Percentiles rank a stretch among this genome's conserved stretches.
Evolutionary conservation across 2,797 vertebrate genomes (phyloP).

Genomic region (Micromesistius poutassou): DNA sequence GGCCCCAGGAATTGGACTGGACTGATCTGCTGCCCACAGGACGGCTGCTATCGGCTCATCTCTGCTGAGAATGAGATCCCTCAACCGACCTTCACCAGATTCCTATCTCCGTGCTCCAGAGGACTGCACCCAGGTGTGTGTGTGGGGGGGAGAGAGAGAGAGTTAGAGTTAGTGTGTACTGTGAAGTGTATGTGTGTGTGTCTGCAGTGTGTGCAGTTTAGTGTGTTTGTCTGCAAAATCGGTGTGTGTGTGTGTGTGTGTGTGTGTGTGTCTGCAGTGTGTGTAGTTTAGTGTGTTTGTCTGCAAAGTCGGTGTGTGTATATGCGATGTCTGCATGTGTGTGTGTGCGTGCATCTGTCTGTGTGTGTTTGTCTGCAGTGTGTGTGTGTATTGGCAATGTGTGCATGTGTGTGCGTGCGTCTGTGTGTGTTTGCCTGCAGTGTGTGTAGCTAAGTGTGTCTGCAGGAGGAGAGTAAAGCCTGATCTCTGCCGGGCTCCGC

Average conservation of each 20-base stretch:
- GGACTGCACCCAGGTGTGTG: conserved; percentile 3
- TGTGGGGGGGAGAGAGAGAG: too few relatives aligned
- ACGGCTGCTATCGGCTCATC: conserved; percentile 70
- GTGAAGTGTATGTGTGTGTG: too few relatives aligned
- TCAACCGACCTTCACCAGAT: conserved; percentile 72
- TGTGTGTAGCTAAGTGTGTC: not conserved
- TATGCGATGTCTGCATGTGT: conserved; percentile 16
- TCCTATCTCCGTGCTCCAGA: conserved; percentile 55
- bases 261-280: too few relatives aligned
- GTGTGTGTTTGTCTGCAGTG: not conserved
- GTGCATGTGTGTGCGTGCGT: conserved; percentile 1
- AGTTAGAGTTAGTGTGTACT: too few relatives aligned
- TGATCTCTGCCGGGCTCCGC: not conserved
- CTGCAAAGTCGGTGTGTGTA: conserved; percentile 15
- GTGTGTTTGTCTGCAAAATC: too few relatives aligned
- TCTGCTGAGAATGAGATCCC: conserved; percentile 69
- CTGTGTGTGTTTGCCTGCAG: conserved; percentile 1
- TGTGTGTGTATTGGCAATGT: not conserved
- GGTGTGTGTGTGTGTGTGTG: too few relatives aligned
- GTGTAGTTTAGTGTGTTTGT: too few relatives aligned
- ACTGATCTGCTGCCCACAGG: conserved; percentile 57
- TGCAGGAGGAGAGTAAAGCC: not conserved
- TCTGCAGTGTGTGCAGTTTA: too few relatives aligned
- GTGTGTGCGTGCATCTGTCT: conserved; percentile 11
- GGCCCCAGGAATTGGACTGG: conserved; percentile 47